A percentile compares a stretch with the other conserved stretches of the same genome.
Conservation (phyloP, 2,888 invertebrate genomes). For the Molorchus minor region DNA sequence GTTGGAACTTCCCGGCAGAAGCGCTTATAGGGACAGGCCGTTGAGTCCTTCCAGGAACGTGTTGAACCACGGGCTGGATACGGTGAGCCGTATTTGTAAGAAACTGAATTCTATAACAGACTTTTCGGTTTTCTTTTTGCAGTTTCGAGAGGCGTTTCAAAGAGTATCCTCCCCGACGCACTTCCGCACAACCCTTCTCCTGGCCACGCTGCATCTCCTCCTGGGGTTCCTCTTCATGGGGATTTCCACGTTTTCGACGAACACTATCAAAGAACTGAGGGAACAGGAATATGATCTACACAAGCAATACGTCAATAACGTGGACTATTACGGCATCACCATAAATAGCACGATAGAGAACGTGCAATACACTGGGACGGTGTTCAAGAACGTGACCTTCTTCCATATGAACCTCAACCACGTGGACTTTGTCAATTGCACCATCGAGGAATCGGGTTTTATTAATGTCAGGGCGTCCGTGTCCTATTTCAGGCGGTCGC, state of each 20-base stretch:
- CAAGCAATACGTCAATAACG: slow-evolving; percentile 49
- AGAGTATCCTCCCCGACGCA: slow-evolving; percentile 73
- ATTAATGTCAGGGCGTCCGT: slow-evolving; percentile 77
- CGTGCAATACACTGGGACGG: slow-evolving; percentile 68
- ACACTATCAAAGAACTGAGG: slow-evolving; percentile 64
- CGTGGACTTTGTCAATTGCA: slow-evolving; percentile 75
- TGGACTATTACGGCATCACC: slow-evolving; percentile 53
- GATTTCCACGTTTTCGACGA: slow-evolving; percentile 67
- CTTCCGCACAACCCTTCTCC: slow-evolving; percentile 69
- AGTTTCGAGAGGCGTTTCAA: slow-evolving; percentile 78
- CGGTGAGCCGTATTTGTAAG: slow-evolving; percentile 47
- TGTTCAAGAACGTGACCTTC: slow-evolving; percentile 73
- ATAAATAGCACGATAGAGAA: slow-evolving; percentile 74
- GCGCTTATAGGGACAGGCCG: slow-evolving; percentile 60
- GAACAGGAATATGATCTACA: slow-evolving; percentile 55
- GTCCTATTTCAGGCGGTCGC: slow-evolving; percentile 71
- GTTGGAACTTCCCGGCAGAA: slow-evolving; percentile 74
- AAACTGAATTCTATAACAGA: neutral
- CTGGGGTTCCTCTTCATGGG: slow-evolving; percentile 65
- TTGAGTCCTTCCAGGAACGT: slow-evolving; percentile 55
- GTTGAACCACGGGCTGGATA: slow-evolving; percentile 54
- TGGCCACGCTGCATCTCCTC: slow-evolving; percentile 69
- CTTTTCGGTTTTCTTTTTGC: slow-evolving; percentile 45
- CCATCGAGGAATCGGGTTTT: slow-evolving; percentile 75
- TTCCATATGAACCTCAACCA: slow-evolving; percentile 75